Conservation (phyloP, 2,113 vertebrate species). For the Larimichthys crocea region DNA sequence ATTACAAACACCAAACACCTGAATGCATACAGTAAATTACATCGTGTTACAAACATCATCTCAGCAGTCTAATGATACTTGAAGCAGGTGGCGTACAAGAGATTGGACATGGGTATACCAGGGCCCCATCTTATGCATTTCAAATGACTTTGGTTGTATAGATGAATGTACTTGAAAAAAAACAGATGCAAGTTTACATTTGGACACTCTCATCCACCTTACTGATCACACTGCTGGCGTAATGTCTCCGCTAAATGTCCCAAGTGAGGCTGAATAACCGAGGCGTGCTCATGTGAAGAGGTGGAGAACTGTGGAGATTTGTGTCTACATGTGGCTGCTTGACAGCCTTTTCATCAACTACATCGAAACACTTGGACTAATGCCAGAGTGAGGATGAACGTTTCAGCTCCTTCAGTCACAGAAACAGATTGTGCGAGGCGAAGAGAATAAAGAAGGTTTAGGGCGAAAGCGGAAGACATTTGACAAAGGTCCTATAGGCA, state of each 20-base stretch:
- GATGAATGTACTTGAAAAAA: constrained; percentile 16
- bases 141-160: constrained; percentile 49
- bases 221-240: constrained; percentile 1
- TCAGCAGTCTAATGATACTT: constrained; percentile 21
- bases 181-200: constrained; percentile 24
- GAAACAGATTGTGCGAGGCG: constrained; percentile 9
- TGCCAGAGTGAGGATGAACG: constrained; percentile 43
- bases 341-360: constrained; percentile 58
- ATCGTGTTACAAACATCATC: constrained; percentile 29
- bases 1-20: background rate
- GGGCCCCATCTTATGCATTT: constrained; percentile 66
- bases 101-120: constrained; percentile 49
- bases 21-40: constrained; percentile 27
- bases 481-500: constrained; percentile 21
- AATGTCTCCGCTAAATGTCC: constrained; percentile 19
- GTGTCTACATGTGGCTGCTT: constrained; percentile 1
- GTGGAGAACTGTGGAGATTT: constrained; percentile 53
- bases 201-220: background rate
- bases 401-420: constrained; percentile 43
- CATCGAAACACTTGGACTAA: constrained; percentile 39
- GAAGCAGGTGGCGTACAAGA: constrained; percentile 33
- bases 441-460: background rate
- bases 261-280: background rate
- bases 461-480: constrained; percentile 1
- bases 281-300: constrained; percentile 1